Base-by-base conservation (phyloP, 2,113 vertebrate species). In the Tachysurus fulvidraco region DNA sequence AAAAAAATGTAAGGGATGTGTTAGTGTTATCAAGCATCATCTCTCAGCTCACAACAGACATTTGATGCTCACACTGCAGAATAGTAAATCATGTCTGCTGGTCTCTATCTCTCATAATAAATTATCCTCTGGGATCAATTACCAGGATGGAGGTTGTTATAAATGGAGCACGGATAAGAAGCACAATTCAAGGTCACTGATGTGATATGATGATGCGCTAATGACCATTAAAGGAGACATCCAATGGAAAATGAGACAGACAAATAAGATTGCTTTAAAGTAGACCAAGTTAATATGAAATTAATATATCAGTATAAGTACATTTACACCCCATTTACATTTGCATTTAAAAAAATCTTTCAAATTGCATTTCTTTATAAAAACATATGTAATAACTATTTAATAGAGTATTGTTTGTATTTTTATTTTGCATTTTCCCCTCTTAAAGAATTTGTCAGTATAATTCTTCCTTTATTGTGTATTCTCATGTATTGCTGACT, bases 161-260 rank as follows among this genome's bases (percentile, higher is more conserved):
- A 87, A 88, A 90, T 90, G 89, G 57, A 19, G 82, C 71, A 69
- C 28, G 28, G 57, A 87, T 65, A 73, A 83, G 65, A 62, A 46
- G 50, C 23, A 88, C 78, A 86, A 83, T 88, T 89, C 80, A 80
- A 89, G 88, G 89, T 90, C 89, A 89, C 69, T 93, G 89, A 92
- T 67, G 86, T 86, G 87, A 92, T 59, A 80, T 59, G 90, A 91
- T 92, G 92, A 93, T 94, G 91, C 86, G 83, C 89, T 89, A 90
- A 89, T 91, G 64, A 86, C 85, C 83, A 57, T 83, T 85, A 83
- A 82, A 78, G 60, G 55, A 60, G 71, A 71, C 36, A 55, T 80
- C 46, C n/a, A 73, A 11, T 23, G 41, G 19, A 74, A 81, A 71
- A 30, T 36, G 54, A 54, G 57, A 71, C 60, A 85, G 79, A 67